Evolutionary conservation across 2,113 vertebrate genomes (phyloP), one percentile per base, ranked within the genome.

Genomic region (Protomyctophum bolini): DNA sequence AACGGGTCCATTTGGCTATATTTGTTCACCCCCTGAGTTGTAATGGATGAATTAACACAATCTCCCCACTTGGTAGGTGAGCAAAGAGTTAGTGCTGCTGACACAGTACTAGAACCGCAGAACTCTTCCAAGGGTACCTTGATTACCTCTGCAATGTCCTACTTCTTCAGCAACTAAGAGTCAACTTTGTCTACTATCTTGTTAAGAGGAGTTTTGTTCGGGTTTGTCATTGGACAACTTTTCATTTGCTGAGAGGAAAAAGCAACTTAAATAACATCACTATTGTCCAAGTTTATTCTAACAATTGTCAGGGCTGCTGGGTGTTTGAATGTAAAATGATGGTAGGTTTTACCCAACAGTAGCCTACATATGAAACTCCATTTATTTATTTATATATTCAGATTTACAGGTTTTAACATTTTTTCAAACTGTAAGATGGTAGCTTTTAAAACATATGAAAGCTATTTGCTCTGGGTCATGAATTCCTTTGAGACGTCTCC

Each of bases 91-190:
- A 12, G 7, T 15, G 15, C 58, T 15, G 15, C 58, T 10, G 64
- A 6, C 59, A 11, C 59, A 62, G 59, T 21, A n/a, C n/a, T n/a
- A 61, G 65, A 79, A 75, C 21, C 55, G 14, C 0, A 50, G 21
- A 72, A 63, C 60, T 60, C 52, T 61, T 71, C 28, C 6, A 63
- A 9, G n/a, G 46, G 45, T 4, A 57, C 45, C 50, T n/a, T 15
- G 1, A 11, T 63, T 29, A 63, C 69, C 61, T 69, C 60, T 52
- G 56, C 45, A 69, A 66, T 70, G 61, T 6, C 76, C 70, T 72
- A 67, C 29, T 71, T 82, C 74, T 57, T 5, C 8, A 59, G 63
- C 21, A 52, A 11, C 59, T 12, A 41, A 41, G 51, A 54, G 2
- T 49, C 28, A 29, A 8, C 7, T 69, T 72, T 50, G 66, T 55